Conservation (phyloP, 1,140 invertebrate species). For the Drosophila ambigua region DNA sequence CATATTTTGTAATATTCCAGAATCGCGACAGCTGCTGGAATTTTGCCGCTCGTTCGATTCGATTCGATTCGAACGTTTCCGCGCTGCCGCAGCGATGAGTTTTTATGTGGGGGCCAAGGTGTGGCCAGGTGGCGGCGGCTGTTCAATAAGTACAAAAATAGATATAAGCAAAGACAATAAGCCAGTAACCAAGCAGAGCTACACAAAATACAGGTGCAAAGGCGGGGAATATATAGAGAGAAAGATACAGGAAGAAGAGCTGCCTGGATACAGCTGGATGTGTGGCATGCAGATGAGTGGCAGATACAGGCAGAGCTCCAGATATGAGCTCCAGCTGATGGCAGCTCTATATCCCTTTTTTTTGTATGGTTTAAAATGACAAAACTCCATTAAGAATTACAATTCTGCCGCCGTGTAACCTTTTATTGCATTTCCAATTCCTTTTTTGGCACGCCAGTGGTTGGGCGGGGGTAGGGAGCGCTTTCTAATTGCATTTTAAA, state of each 20-base stretch:
- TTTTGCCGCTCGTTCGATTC: constrained; percentile 45
- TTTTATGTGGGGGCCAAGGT: constrained; percentile 45
- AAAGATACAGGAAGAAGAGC: background rate
- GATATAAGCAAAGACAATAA: constrained; percentile 32
- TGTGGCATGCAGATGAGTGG: no score
- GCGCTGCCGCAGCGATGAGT: constrained; percentile 16
- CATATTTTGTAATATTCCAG: constrained; percentile 67
- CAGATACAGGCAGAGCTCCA: no score
- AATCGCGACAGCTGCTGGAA: constrained; percentile 55
- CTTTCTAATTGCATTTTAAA: constrained; percentile 82
- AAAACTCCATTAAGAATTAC: constrained; percentile 74
- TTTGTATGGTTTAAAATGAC: constrained; percentile 54
- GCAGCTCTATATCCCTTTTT: constrained; percentile 18
- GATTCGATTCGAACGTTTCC: constrained; percentile 40
- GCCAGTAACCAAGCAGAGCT: constrained; percentile 7
- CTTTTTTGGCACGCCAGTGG: constrained; percentile 15
- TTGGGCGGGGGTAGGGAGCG: constrained; percentile 42
- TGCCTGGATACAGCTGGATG: no score
- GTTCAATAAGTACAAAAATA: constrained; percentile 59
- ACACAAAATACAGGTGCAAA: constrained; percentile 38
- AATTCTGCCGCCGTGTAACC: constrained; percentile 23
- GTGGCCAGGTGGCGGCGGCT: constrained; percentile 36
- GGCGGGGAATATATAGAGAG: background rate
- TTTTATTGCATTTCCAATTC: constrained; percentile 49
- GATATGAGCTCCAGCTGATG: constrained; percentile 26